Evolutionary conservation across 2,113 vertebrate genomes (phyloP), one percentile per base, ranked within the genome.

Genomic region (Malaclemys terrapin): DNA sequence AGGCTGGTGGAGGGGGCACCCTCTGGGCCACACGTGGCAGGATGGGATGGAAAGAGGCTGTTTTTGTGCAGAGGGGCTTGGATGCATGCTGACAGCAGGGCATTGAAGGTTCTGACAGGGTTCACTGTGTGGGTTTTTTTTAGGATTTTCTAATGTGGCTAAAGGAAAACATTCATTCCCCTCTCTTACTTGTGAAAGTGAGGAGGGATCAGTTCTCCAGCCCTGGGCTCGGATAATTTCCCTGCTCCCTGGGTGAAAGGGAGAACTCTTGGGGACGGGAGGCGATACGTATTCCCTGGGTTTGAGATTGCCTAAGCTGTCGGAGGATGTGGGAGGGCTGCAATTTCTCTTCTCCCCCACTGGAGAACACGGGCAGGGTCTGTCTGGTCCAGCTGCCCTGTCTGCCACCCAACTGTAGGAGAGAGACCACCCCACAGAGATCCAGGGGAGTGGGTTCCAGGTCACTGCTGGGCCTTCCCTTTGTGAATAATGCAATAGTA

Each of bases 141-240:
- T 91, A 96, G 96, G 96, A 95, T 97, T 98, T 94, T 83, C 83
- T 93, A 95, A 92, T 94, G 97, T 96, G 95, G 96, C 87, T 95
- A 90, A 96, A 95, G 94, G 91, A 96, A 93, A 97, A 91, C 91
- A 94, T 79, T 96, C 89, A 84, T 91, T 97, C 96, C 90, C 84
- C 59, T 79, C 69, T 95, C 90, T 87, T 91, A 87, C 94, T 96
- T 93, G 54, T 87, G 88, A 88, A 91, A 82, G 95, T 93, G 91
- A 95, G 95, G 94, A 96, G 90, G 80, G 93, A 84, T 96, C 0
- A 2, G 89, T 97, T 1, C 72, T 94, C 91, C 90, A 96, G 95
- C 93, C 95, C 97, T 85, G 54, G 84, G 94, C 96, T 93, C 10
- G 94, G 83, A 89, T 89, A 95, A 88, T 80, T 57, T 17, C 6